Percentiles rank a stretch among this genome's conserved stretches.
phyloP scores from a whole-genome alignment of 2,888 invertebrate genomes.

The Caenorhabditis imperialis region DNA sequence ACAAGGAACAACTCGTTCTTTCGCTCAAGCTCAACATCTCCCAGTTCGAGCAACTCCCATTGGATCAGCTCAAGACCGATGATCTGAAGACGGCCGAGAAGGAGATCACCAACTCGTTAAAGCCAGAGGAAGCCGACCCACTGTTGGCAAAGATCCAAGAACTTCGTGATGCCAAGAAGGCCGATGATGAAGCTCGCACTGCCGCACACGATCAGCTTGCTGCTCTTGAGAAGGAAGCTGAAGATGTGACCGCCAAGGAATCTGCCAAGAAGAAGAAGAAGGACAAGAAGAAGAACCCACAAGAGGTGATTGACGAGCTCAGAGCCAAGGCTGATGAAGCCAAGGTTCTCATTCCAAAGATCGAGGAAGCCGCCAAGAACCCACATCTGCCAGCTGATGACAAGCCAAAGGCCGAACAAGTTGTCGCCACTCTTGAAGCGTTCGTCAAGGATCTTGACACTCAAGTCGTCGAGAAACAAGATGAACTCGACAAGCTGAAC shows the following conservation, averaged over 20 bases:
- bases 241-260: too few relatives aligned
- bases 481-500: conserved; percentile 46
- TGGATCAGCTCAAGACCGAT: conserved; percentile 44
- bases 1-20: conserved; percentile 56
- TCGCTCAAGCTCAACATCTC: conserved; percentile 52
- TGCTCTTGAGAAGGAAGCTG: too few relatives aligned
- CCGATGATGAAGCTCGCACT: too few relatives aligned
- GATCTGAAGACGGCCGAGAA: conserved; percentile 34
- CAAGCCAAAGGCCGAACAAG: conserved; percentile 51
- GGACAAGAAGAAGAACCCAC: too few relatives aligned
- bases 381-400: conserved; percentile 47
- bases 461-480: conserved; percentile 41
- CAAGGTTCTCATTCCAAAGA: too few relatives aligned
- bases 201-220: too few relatives aligned
- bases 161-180: too few relatives aligned
- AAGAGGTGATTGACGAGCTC: too few relatives aligned
- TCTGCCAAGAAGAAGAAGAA: too few relatives aligned
- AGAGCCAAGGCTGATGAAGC: too few relatives aligned
- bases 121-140: too few relatives aligned
- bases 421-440: conserved; percentile 25
- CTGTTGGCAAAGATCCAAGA: too few relatives aligned
- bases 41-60: conserved; percentile 51
- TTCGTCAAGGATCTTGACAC: conserved; percentile 47
- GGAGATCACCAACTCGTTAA: background rate
- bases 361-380: conserved; percentile 54